Evolutionary conservation across 1,140 invertebrate genomes (phyloP).

Genomic region (Calycopis cecrops): DNA sequence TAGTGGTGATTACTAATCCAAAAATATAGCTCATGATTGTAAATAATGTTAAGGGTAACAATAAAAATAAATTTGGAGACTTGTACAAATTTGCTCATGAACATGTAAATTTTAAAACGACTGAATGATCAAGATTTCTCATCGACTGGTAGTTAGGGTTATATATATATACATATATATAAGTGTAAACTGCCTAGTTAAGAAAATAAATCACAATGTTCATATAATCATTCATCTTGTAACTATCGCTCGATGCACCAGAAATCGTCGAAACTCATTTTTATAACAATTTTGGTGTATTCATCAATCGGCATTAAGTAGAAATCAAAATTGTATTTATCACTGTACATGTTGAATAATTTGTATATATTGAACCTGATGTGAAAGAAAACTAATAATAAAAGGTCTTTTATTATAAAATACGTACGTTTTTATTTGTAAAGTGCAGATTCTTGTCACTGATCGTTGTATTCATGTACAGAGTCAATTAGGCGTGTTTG

Average conservation of each 20-base stretch:
- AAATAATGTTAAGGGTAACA: conserved; percentile 57
- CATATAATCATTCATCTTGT: conserved; percentile 24
- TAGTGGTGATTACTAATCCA: conserved; percentile 65
- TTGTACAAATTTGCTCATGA: conserved; percentile 72
- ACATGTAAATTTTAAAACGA: conserved; percentile 65
- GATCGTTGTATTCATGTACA: conserved; percentile 36
- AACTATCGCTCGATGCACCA: conserved; percentile 43
- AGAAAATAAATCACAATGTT: conserved; percentile 22
- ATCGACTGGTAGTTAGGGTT: conserved; percentile 61
- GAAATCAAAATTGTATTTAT: conserved; percentile 56
- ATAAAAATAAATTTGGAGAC: conserved; percentile 66
- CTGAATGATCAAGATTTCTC: conserved; percentile 66
- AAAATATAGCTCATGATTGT: conserved; percentile 51
- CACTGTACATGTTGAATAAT: conserved; percentile 71
- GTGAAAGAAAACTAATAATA: conserved; percentile 68
- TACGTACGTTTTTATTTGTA: conserved; percentile 58
- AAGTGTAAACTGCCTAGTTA: conserved; percentile 15
- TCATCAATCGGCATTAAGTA: conserved; percentile 50
- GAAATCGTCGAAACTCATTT: conserved; percentile 52
- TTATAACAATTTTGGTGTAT: conserved; percentile 63
- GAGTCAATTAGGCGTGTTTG: conserved; percentile 11
- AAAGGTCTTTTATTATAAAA: conserved; percentile 70
- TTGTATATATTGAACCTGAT: conserved; percentile 72
- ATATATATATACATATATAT: too few species aligned
- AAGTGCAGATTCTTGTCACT: conserved; percentile 59